phyloP scores from a whole-genome alignment of 2,797 vertebrate genomes.

The Trachurus trachurus region DNA sequence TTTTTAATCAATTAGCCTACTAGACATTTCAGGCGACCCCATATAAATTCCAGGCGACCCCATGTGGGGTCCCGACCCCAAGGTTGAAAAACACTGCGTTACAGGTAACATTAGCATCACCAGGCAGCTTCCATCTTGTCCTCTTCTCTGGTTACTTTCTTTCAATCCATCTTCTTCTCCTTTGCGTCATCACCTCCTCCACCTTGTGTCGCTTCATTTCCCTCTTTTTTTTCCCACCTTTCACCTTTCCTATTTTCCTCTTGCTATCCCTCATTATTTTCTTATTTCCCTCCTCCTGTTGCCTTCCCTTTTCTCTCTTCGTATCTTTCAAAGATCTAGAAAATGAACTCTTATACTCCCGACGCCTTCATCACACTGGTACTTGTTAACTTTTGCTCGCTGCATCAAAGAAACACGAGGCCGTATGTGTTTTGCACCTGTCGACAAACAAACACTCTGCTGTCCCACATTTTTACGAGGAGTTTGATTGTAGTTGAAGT shows the following conservation, averaged over 20 bases:
- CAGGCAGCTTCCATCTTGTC: too few relatives aligned
- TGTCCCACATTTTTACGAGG: conserved; percentile 23
- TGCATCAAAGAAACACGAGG: neutral
- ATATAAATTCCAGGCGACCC: too few relatives aligned
- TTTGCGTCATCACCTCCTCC: neutral
- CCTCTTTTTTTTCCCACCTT: neutral
- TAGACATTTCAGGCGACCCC: too few relatives aligned
- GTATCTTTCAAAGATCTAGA: neutral
- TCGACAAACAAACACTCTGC: conserved; percentile 9
- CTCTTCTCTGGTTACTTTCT: too few relatives aligned
- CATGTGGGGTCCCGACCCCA: too few relatives aligned
- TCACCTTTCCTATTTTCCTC: neutral
- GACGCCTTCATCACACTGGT: too few relatives aligned
- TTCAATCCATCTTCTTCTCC: neutral
- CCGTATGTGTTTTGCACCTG: neutral
- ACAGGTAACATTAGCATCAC: too few relatives aligned
- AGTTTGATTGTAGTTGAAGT: conserved; percentile 4
- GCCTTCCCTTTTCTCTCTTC: neutral
- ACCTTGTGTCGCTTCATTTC: neutral
- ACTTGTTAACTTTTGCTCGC: too few relatives aligned
- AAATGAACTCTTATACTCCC: neutral
- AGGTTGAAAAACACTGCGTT: too few relatives aligned
- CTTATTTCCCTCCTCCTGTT: neutral
- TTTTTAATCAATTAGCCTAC: too few relatives aligned
- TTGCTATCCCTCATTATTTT: neutral